Evolutionary conservation across 2,113 vertebrate species (phyloP), one percentile per base, ranked within the genome.

Genomic region (Spea bombifrons): DNA sequence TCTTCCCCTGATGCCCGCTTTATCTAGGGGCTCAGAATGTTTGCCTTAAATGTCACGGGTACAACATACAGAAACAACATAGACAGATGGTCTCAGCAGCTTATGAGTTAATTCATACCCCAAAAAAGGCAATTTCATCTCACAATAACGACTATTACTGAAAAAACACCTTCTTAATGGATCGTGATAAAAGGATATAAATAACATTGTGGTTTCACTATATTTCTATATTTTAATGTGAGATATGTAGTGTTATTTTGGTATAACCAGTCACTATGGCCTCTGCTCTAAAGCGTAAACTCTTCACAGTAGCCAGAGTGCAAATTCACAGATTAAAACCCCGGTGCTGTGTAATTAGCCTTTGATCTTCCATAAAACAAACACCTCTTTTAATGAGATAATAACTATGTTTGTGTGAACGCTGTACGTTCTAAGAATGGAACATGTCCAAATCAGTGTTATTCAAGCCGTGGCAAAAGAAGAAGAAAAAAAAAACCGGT

Each of bases 321-420:
- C 8, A 2, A 5, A 13, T 59, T 59, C 55, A 9, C 55, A 59
- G 55, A 59, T 59, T 59, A 59, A 59, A 59, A 59, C 3, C 55
- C 55, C 15, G 55, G 55, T 13, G 15, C 55, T 3, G 55, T 59
- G 55, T 59, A 59, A 59, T 59, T 59, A 59, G 55, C 55, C 55
- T 59, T 59, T 59, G 55, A 59, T 59, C 55, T 59, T 59, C 55
- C 55, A 59, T 59, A 59, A 59, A 59, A 59, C 55, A 59, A 59
- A 13, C 12, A 59, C 12, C 10, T 59, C 10, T 59, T 59, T 59
- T 59, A 59, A 59, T 59, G 10, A 13, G 55, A 59, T 59, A 59
- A 59, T 59, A 59, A 59, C 55, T 59, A 13, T 13, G 10, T 13
- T 12, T 59, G 15, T 59, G 55, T 59, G 55, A 59, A 59, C 55